phyloP scores from a whole-genome alignment of 1,140 invertebrate species.

The Melanaphis sacchari region DNA sequence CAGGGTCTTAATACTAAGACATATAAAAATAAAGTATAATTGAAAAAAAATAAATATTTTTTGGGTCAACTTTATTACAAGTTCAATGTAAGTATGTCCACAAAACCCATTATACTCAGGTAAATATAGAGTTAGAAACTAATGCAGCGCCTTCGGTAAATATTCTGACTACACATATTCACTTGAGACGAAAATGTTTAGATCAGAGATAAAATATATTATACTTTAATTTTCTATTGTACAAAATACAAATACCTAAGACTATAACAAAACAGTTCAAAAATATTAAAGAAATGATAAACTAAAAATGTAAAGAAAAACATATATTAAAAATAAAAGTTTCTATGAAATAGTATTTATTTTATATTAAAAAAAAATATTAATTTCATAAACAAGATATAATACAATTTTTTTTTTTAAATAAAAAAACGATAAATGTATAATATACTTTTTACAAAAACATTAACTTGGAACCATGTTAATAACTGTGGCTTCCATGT shows the following conservation, averaged over 20 bases:
- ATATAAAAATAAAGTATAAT: neutral
- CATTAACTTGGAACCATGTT: neutral
- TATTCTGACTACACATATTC: no score
- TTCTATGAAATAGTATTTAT: neutral
- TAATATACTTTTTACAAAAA: neutral
- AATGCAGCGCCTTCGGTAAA: neutral
- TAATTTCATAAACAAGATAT: neutral
- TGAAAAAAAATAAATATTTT: neutral
- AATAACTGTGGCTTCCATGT: neutral
- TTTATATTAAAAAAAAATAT: neutral
- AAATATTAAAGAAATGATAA: neutral
- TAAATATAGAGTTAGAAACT: no score
- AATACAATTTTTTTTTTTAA: neutral
- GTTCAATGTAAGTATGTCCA: neutral
- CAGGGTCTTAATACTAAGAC: neutral
- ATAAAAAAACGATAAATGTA: neutral
- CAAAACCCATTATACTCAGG: neutral
- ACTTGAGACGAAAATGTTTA: fast-evolving
- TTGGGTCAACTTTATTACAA: neutral
- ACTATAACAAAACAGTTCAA: neutral
- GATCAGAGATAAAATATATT: neutral
- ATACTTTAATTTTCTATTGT: neutral
- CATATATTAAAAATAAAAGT: neutral
- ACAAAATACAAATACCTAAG: neutral
- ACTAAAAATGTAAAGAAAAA: no score